phyloP scores from a whole-genome alignment of 2,797 vertebrate genomes.

The Eospalax fontanierii region DNA sequence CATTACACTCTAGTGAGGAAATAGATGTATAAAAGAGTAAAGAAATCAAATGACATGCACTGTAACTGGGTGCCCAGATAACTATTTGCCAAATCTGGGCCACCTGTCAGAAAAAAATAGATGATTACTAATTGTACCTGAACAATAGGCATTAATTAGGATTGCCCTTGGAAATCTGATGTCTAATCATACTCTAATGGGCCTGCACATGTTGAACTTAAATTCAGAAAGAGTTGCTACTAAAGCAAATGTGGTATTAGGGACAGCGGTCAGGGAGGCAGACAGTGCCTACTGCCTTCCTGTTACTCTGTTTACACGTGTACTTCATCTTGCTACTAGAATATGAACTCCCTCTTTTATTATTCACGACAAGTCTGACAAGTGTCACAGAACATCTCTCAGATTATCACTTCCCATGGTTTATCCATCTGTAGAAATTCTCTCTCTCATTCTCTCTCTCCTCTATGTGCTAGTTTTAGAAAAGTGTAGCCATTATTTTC shows the following conservation, averaged over 20 bases:
- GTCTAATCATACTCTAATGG: not conserved
- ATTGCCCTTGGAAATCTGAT: not conserved
- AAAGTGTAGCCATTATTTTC: not conserved
- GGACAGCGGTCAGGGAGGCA: not conserved
- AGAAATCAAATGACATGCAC: not conserved
- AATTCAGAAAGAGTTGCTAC: not conserved
- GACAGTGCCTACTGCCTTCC: not conserved
- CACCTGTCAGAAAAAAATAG: not conserved
- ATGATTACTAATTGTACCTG: not conserved
- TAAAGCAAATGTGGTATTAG: not conserved
- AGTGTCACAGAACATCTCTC: no score
- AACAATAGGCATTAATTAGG: not conserved
- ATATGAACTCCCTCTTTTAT: not conserved
- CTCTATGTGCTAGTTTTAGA: constrained; percentile 14
- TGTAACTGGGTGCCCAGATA: not conserved
- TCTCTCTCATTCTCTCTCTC: no score
- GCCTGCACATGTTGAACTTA: not conserved
- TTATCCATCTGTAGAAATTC: not conserved
- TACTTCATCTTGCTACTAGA: not conserved
- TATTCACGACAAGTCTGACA: not conserved
- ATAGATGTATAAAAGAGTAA: not conserved
- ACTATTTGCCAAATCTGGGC: not conserved
- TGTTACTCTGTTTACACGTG: not conserved
- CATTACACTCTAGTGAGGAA: constrained; percentile 35
- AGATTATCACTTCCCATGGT: not conserved